Base-by-base conservation (phyloP, 1,140 invertebrate genomes). In the Oreohelix idahoensis region DNA sequence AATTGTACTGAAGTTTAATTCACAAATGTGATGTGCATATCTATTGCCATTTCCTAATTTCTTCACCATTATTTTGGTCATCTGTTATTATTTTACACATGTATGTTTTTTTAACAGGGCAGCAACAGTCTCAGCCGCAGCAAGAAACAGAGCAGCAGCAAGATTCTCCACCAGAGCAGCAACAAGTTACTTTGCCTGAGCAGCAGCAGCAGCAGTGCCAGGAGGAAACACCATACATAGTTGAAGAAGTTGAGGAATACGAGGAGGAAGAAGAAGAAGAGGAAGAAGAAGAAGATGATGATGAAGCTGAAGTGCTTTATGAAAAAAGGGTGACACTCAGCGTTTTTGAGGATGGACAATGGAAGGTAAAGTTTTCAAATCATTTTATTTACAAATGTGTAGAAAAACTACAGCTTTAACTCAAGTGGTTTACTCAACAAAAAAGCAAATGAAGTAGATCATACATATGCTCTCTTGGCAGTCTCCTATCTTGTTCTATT, bases 231-330 rank as follows among this genome's bases (percentile, higher is more conserved):
- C 8, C 20, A 23, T n/a, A 84, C 26, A 58, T 79, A 32, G 80
- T 76, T 10, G 70, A 85, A 23, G 87, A 86, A 13, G 84, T 85
- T 38, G 86, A 85, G 51, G 92, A 35, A 8, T 23, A 84, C 23
- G 69, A 82, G 17, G 80, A 80, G n/a, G 81, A 88, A 20, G 83
- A 85, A 15, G 70, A 85, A 20, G 87, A 86, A 17, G 84, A 86
- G 38, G 86, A 86, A 38, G 92, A 93, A 0, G 91, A 93, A 36
- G 92, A 93, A 10, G 92, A 93, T n/a, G 91, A 93, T 2, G 90
- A 93, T n/a, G 85, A 84, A 38, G 71, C 85, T 70, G 73, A 86
- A 1, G 80, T 91, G 23, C 86, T 94, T 84, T 93, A 93, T 86
- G 92, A 93, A 36, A 93, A 93, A 85, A 87, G 89, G 73, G 91